These are phyloP conservation scores for Heteromormyrus szaboi DNA, from an alignment of 2,797 vertebrate species.

Conservation along the genomic window DNA sequence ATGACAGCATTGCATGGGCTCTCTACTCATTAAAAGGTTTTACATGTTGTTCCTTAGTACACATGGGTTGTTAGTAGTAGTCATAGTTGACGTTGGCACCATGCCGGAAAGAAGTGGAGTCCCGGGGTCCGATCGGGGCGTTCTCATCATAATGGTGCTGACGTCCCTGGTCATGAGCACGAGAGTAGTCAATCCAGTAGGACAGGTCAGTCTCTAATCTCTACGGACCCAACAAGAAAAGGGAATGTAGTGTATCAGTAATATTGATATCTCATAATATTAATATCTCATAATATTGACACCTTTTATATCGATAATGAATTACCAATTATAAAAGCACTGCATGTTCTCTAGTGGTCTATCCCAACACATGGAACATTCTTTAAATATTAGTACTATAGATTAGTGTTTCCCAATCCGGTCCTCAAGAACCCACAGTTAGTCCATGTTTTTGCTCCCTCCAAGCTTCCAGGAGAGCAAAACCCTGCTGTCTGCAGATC, in stretches of 20 bases:
- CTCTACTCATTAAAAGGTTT: neutral
- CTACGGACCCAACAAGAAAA: conserved; percentile 48
- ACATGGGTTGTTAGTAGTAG: conserved; percentile 65
- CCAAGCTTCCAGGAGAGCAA: neutral
- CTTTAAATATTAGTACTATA: neutral
- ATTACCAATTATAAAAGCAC: neutral
- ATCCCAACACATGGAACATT: neutral
- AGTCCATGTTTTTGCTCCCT: neutral
- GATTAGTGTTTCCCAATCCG: neutral
- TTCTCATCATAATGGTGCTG: conserved; percentile 91
- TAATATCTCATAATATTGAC: neutral
- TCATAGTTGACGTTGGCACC: conserved; percentile 89
- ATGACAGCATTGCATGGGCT: neutral
- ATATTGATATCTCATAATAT: neutral
- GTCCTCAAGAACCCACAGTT: neutral
- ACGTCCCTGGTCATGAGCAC: conserved; percentile 69
- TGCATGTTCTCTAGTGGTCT: neutral
- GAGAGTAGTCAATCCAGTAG: conserved; percentile 78
- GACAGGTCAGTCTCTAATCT: conserved; percentile 85
- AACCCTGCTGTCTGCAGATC: neutral
- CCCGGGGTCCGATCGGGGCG: conserved; percentile 66
- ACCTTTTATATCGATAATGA: neutral
- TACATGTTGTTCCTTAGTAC: neutral
- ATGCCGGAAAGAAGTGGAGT: conserved; percentile 63
- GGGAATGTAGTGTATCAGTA: neutral